phyloP scores from a whole-genome alignment of 2,888 invertebrate species.

The Leptodirus hochenwartii region DNA sequence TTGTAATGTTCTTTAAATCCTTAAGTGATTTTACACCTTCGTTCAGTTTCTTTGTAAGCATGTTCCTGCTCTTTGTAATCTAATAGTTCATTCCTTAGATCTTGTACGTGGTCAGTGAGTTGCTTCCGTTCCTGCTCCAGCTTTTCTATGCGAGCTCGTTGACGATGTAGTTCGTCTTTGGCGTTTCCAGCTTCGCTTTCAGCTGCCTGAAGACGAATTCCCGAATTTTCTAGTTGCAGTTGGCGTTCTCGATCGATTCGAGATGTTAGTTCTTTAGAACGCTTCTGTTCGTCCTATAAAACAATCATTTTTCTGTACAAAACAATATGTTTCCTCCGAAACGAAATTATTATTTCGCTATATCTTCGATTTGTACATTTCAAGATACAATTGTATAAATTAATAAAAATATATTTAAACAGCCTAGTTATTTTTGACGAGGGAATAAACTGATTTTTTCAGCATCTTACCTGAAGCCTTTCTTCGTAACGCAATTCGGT shows the following conservation, averaged over 20 bases:
- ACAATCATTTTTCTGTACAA: too few relatives aligned
- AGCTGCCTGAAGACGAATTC: slow-evolving; percentile 47
- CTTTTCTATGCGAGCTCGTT: slow-evolving; percentile 44
- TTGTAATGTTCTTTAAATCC: background rate
- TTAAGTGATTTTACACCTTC: slow-evolving; percentile 18
- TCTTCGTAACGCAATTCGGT: slow-evolving; percentile 33
- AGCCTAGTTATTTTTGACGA: too few relatives aligned
- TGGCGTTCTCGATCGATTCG: slow-evolving; percentile 73
- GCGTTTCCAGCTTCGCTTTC: slow-evolving; percentile 46
- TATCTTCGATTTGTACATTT: too few relatives aligned
- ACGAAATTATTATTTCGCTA: too few relatives aligned
- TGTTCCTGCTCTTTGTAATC: slow-evolving; percentile 28
- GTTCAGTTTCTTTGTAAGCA: slow-evolving; percentile 22
- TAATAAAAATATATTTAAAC: slow-evolving; percentile 1
- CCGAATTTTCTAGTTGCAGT: slow-evolving; percentile 56
- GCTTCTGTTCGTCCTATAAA: slow-evolving; percentile 62
- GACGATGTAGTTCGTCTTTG: slow-evolving; percentile 45
- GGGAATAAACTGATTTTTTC: slow-evolving; percentile 3
- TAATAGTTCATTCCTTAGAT: slow-evolving; percentile 32
- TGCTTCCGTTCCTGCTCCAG: slow-evolving; percentile 34
- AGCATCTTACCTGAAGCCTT: slow-evolving; percentile 26
- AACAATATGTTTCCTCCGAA: too few relatives aligned
- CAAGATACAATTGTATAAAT: too few relatives aligned
- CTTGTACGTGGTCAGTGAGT: slow-evolving; percentile 34
- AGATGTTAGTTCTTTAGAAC: slow-evolving; percentile 65